Evolutionary conservation across 2,888 invertebrate species (phyloP).

Genomic region (Stenurella melanura): DNA sequence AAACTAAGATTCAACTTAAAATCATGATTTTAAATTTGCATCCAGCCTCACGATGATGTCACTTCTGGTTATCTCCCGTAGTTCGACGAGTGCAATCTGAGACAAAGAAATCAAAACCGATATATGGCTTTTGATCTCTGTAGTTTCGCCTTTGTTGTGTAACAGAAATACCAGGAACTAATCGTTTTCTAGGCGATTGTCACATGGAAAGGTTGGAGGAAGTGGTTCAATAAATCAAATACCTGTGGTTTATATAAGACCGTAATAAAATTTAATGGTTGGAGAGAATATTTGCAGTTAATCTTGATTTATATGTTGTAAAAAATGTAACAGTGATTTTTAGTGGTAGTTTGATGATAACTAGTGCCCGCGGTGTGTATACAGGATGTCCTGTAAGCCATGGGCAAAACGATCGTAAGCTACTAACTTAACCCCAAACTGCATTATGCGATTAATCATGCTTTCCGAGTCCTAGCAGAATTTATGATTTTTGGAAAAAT

Average conservation of each 20-base stretch:
- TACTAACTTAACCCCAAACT: too few relatives aligned
- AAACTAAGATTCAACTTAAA: slow-evolving; percentile 7
- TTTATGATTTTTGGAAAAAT: too few relatives aligned
- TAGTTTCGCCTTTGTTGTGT: slow-evolving; percentile 7
- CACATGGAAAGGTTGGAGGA: neutral
- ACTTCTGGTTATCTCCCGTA: neutral
- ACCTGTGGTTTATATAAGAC: neutral
- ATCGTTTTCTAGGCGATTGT: slow-evolving; percentile 15
- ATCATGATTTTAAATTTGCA: slow-evolving; percentile 7
- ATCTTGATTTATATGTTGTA: neutral
- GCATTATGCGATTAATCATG: too few relatives aligned
- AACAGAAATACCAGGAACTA: slow-evolving; percentile 10
- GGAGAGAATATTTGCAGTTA: neutral
- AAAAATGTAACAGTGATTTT: neutral
- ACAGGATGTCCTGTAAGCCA: too few relatives aligned
- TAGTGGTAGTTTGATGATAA: neutral
- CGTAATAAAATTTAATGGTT: neutral
- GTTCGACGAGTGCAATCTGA: neutral
- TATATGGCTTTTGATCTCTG: slow-evolving; percentile 7
- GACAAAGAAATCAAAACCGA: slow-evolving; percentile 3
- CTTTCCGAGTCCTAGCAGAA: too few relatives aligned
- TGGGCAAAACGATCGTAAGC: too few relatives aligned
- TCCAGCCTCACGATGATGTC: slow-evolving; percentile 3
- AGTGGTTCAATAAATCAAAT: neutral
- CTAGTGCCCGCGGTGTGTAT: neutral